Percentiles rank a stretch among this genome's conserved stretches.
Evolutionary conservation across 2,113 vertebrate species (phyloP).

Genomic region (Rhinogobius similis): DNA sequence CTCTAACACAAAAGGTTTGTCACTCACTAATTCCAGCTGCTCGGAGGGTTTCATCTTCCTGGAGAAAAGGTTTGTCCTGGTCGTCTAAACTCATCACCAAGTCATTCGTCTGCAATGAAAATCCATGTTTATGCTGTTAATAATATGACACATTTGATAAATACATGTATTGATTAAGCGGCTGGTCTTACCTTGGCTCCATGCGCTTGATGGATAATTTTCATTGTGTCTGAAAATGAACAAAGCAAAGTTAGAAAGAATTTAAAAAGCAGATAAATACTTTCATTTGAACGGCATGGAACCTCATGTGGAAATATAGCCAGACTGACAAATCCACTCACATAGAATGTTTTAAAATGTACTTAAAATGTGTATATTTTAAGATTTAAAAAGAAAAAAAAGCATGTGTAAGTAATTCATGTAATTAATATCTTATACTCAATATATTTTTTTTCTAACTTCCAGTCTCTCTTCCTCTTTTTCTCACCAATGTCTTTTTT

Average conservation of each 20-base stretch:
- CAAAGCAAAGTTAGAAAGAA: neutral
- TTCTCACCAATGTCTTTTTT: no score
- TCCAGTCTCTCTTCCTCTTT: no score
- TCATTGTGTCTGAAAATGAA: slow-evolving; percentile 88
- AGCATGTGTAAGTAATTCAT: no score
- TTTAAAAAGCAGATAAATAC: neutral
- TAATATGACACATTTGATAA: neutral
- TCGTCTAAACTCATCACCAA: slow-evolving; percentile 91
- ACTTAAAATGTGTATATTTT: no score
- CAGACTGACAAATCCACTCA: no score
- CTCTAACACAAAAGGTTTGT: neutral
- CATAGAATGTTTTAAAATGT: no score
- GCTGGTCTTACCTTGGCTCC: slow-evolving; percentile 86
- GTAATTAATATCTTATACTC: no score
- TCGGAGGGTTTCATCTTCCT: slow-evolving; percentile 77
- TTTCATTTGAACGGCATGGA: neutral
- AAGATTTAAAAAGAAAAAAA: no score
- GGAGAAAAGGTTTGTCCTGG: slow-evolving; percentile 85
- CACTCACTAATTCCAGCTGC: slow-evolving; percentile 85
- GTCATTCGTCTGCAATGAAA: slow-evolving; percentile 85
- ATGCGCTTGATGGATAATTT: slow-evolving; percentile 93
- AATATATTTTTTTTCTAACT: no score
- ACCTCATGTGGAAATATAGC: no score
- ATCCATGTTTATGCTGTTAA: neutral
- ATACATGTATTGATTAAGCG: neutral